phyloP scores from a whole-genome alignment of 2,797 vertebrate genomes.

The Setipinna tenuifilis region DNA sequence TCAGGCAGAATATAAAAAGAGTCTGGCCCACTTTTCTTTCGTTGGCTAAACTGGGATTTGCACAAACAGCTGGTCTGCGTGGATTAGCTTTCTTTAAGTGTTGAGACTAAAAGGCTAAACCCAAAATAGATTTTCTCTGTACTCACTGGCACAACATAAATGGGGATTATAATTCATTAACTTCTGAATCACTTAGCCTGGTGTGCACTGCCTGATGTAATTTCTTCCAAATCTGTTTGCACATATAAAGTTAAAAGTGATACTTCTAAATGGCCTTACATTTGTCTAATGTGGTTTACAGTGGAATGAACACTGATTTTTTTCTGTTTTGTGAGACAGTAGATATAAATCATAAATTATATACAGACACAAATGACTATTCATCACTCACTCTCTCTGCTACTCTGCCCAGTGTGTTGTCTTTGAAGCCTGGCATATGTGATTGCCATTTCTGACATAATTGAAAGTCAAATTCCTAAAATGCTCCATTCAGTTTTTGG shows the following conservation, averaged over 20 bases:
- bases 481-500: not conserved
- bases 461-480: not conserved
- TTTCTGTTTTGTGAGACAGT: not conserved
- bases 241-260: not conserved
- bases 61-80: constrained; percentile 56
- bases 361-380: not conserved
- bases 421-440: not conserved
- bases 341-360: not conserved
- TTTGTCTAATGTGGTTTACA: constrained; percentile 29
- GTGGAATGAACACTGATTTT: not conserved
- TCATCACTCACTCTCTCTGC: not conserved
- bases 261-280: constrained; percentile 50
- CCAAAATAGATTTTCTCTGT: constrained; percentile 53
- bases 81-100: constrained; percentile 55
- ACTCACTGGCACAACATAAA: constrained; percentile 46
- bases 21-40: constrained; percentile 50
- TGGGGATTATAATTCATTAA: constrained; percentile 30
- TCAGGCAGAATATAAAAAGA: constrained; percentile 44
- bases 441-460: not conserved
- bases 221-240: constrained; percentile 18
- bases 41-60: constrained; percentile 52
- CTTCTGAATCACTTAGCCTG: constrained; percentile 32
- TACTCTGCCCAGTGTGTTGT: not conserved
- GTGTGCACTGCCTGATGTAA: constrained; percentile 4
- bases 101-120: constrained; percentile 41